Base-by-base conservation (phyloP, 2,113 vertebrate genomes). In the Megaptera novaeangliae region DNA sequence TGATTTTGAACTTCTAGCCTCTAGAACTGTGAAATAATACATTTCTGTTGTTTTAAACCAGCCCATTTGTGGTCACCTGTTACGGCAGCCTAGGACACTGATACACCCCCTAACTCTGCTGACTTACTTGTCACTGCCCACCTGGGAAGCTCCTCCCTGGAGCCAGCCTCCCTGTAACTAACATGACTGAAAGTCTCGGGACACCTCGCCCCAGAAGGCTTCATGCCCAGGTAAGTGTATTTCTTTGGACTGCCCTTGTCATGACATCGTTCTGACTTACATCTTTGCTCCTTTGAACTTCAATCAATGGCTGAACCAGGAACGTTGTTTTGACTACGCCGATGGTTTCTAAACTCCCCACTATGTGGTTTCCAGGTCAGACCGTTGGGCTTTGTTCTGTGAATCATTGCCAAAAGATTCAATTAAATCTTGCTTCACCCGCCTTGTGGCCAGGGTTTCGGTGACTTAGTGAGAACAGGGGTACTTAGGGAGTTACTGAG, bases 321-420 rank as follows among this genome's bases (percentile, higher is more conserved):
- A 96, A 94, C 6, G 69, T 96, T 97, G 95, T 97, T 98, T 90
- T 94, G 98, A 95, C 96, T 95, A 0, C 29, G 5, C 66, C 89
- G 94, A 84, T 10, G 57, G 86, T 94, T 97, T 98, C 96, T 95
- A 93, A 95, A 85, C 88, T 98, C 96, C 96, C 95, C 18, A 46
- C 98, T 83, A 92, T 94, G 98, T 92, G 96, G 98, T 96, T 95
- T 97, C 91, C 27, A 84, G 97, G 96, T 96, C 98, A 98, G 98
- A 97, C 98, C 98, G 95, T 57, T 97, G 64, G 97, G 82, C 98
- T 98, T 98, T 98, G 98, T 98, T 98, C 93, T 84, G 95, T 96
- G 95, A 98, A 97, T 98, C 68, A 63, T 52, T 0, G 31, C 97
- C 57, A 85, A 91, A 97, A 98, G 95, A 97, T 97, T 97, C 98